Conservation (phyloP, 2,888 invertebrate genomes). For the Lutraria lutraria region DNA sequence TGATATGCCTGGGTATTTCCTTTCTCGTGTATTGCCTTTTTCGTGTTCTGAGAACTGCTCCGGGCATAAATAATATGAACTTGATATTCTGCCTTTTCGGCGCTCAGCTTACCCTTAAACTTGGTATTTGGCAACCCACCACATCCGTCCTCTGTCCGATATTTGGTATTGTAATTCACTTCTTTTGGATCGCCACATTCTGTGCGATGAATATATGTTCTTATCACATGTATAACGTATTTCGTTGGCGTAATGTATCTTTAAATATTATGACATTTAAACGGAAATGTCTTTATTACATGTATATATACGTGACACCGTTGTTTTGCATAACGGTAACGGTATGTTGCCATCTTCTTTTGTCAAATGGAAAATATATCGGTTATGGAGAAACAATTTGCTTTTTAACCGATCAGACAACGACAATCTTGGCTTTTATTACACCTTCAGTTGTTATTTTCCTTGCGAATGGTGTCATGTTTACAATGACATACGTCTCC, state of each 20-base stretch:
- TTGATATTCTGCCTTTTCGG: slow-evolving; percentile 65
- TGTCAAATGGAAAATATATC: slow-evolving; percentile 42
- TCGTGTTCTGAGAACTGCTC: slow-evolving; percentile 62
- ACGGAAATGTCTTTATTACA: slow-evolving; percentile 32
- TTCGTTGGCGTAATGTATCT: slow-evolving; percentile 28
- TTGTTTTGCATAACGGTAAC: slow-evolving; percentile 45
- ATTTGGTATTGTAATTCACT: slow-evolving; percentile 69
- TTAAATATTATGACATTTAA: not conserved
- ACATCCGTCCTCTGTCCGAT: slow-evolving; percentile 40
- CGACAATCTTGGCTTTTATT: slow-evolving; percentile 69
- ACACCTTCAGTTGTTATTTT: slow-evolving; percentile 68
- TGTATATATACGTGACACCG: slow-evolving; percentile 54
- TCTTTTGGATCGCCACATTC: slow-evolving; percentile 73
- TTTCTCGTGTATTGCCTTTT: slow-evolving; percentile 72
- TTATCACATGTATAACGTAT: slow-evolving; percentile 71
- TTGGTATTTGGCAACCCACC: slow-evolving; percentile 52
- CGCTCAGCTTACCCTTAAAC: slow-evolving; percentile 68
- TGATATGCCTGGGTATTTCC: slow-evolving; percentile 64
- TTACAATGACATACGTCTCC: slow-evolving; percentile 59
- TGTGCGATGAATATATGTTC: slow-evolving; percentile 71
- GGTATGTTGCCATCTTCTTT: slow-evolving; percentile 22
- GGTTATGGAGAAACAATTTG: slow-evolving; percentile 69
- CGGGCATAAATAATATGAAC: slow-evolving; percentile 73
- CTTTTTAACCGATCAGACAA: slow-evolving; percentile 51
- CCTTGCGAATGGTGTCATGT: slow-evolving; percentile 70